Conservation (phyloP, 2,797 vertebrate species). For the Hippopotamyrus pictus region DNA sequence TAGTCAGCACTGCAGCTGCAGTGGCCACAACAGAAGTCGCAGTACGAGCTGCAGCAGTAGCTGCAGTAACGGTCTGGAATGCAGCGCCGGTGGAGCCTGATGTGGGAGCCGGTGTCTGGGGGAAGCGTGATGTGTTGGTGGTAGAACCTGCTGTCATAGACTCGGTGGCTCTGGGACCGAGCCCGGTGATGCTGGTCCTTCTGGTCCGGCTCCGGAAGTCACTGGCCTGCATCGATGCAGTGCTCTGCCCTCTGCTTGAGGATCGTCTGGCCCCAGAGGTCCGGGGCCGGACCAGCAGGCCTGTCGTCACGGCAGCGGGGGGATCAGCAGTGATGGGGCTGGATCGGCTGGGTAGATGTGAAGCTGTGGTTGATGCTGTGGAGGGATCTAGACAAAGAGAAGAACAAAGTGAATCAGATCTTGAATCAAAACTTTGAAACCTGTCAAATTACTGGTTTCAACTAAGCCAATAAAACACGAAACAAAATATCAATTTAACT, state of each 20-base stretch:
- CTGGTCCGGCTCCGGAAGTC: slow-evolving; percentile 35
- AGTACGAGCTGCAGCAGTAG: not conserved
- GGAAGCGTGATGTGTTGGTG: not conserved
- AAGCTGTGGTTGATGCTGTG: slow-evolving; percentile 13
- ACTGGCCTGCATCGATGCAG: not conserved
- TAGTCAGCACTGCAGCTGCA: not conserved
- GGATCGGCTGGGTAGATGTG: not conserved
- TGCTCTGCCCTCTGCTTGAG: not conserved
- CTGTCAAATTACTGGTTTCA: not conserved
- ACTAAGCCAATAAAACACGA: not conserved
- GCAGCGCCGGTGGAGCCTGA: slow-evolving; percentile 12
- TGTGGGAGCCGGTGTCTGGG: not conserved
- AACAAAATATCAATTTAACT: not conserved
- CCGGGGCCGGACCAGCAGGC: not conserved
- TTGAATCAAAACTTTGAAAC: not conserved
- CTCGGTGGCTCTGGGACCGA: not conserved
- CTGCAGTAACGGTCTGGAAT: not conserved
- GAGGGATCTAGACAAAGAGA: slow-evolving; percentile 29
- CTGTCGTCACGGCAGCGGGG: not conserved
- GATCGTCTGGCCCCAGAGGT: not conserved
- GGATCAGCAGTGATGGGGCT: slow-evolving; percentile 4
- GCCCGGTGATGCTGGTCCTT: slow-evolving; percentile 24
- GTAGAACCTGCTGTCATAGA: not conserved
- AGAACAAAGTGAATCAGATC: slow-evolving; percentile 18
- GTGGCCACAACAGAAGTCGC: not conserved